phyloP scores from a whole-genome alignment of 2,797 vertebrate species.

The Neomorphus geoffroyi region DNA sequence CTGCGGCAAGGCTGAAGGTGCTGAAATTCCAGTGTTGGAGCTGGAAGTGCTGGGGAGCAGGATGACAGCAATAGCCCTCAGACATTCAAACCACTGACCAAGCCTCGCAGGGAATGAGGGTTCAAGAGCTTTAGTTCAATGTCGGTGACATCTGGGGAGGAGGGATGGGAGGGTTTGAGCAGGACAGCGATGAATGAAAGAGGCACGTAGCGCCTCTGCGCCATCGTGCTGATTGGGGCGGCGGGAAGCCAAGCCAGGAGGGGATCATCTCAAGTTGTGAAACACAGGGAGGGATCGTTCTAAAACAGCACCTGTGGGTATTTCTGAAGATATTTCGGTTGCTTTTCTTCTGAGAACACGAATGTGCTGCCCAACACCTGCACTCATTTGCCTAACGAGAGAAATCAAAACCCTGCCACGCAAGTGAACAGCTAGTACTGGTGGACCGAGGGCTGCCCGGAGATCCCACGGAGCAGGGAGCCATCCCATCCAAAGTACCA shows the following conservation, averaged over 20 bases:
- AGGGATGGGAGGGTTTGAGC: background rate
- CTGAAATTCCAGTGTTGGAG: slow-evolving; percentile 52
- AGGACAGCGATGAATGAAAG: background rate
- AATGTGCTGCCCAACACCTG: background rate
- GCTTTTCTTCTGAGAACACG: background rate
- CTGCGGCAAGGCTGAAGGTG: slow-evolving; percentile 43
- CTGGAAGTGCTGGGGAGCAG: slow-evolving; percentile 1
- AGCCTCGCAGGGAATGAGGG: background rate
- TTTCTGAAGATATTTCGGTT: background rate
- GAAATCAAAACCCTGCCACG: background rate
- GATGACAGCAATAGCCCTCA: background rate
- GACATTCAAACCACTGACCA: background rate
- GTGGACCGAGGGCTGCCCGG: background rate
- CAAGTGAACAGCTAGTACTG: background rate
- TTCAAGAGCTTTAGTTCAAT: background rate
- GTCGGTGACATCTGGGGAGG: background rate
- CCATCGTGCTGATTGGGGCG: background rate
- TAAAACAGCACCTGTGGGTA: rapidly evolving
- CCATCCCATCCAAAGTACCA: background rate
- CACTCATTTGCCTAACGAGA: background rate
- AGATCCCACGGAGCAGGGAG: background rate
- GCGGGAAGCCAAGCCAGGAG: background rate
- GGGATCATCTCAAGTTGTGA: background rate
- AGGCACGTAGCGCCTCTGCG: rapidly evolving
- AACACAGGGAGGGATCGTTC: rapidly evolving